Percentiles rank a stretch among this genome's conserved stretches.
phyloP scores from a whole-genome alignment of 2,888 invertebrate species.

The Nomada flava region DNA sequence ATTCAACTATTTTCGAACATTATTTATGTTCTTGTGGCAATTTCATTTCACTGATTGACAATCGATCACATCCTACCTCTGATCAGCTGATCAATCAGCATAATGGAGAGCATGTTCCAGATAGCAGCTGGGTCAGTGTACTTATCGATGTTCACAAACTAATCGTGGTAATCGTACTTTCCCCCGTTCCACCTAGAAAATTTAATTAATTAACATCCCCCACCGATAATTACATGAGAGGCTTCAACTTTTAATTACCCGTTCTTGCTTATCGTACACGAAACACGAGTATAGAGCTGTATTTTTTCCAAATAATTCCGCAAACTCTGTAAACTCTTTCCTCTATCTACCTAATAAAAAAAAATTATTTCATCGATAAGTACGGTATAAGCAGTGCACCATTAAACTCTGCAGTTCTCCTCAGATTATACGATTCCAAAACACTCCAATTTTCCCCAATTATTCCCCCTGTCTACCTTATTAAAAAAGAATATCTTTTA shows the following conservation, averaged over 20 bases:
- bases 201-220: background rate
- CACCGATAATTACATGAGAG: background rate
- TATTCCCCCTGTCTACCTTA: background rate
- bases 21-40: background rate
- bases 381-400: too few relatives aligned
- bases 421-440: background rate
- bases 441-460: background rate
- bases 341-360: too few relatives aligned
- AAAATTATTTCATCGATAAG: too few relatives aligned
- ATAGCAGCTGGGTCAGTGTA: background rate
- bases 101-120: background rate
- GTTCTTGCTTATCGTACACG: background rate
- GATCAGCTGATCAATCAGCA: conserved; percentile 6
- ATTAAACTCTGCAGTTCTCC: background rate
- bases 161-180: background rate
- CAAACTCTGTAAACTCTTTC: too few relatives aligned
- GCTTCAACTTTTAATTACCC: background rate
- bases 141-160: background rate
- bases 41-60: background rate
- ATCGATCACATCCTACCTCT: background rate
- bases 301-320: too few relatives aligned
- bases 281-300: too few relatives aligned
- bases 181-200: background rate
- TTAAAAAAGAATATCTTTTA: too few relatives aligned
- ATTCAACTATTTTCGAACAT: background rate